These are phyloP conservation scores for Drosophila seguyi DNA, from an alignment of 1,140 invertebrate species.

Conservation along the genomic window DNA sequence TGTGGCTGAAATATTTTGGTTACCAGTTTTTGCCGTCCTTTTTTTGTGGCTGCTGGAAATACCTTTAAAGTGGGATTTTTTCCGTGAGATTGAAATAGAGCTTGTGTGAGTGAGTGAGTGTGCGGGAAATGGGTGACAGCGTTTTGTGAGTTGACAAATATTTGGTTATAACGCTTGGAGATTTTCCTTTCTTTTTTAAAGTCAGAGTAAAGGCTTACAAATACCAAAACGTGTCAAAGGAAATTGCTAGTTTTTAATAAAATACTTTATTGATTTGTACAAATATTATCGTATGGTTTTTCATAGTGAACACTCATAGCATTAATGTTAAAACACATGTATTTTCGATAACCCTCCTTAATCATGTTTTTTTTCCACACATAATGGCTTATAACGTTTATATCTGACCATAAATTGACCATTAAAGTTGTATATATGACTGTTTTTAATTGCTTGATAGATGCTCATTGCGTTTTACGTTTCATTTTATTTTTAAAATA, in stretches of 20 bases:
- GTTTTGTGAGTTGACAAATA: constrained; percentile 19
- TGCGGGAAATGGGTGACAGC: constrained; percentile 5
- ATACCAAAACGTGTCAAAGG: background rate
- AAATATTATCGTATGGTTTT: background rate
- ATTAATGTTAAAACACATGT: background rate
- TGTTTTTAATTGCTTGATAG: constrained; percentile 18
- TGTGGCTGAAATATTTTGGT: constrained; percentile 48
- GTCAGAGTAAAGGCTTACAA: background rate
- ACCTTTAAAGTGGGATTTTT: constrained; percentile 30
- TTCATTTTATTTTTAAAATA: constrained; percentile 29
- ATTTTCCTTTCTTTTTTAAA: background rate
- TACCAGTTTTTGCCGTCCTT: background rate
- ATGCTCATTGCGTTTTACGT: constrained; percentile 20
- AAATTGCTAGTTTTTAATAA: background rate
- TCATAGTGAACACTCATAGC: background rate
- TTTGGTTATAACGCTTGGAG: constrained; percentile 1
- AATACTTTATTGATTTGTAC: background rate
- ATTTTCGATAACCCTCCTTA: too few relatives aligned
- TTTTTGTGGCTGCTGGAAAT: constrained; percentile 3
- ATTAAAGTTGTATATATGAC: constrained; percentile 9
- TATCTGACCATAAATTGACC: constrained; percentile 18
- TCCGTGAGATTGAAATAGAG: constrained; percentile 7
- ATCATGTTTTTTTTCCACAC: background rate
- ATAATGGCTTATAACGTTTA: background rate
- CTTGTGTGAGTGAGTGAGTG: constrained; percentile 3